phyloP scores from a whole-genome alignment of 2,797 vertebrate genomes.

The Ceryle rudis region DNA sequence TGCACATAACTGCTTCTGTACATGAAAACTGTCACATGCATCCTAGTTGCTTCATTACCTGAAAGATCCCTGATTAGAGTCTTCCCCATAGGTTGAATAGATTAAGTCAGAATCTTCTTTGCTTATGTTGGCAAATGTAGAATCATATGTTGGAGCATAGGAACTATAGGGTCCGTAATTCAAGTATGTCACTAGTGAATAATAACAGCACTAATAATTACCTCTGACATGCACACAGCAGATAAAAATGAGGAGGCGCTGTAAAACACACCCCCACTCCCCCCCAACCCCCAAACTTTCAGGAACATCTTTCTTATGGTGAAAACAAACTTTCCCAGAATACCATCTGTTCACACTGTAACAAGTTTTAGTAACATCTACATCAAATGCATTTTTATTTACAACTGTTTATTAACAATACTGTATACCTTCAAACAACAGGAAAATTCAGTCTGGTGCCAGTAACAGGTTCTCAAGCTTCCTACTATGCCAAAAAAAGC shows the following conservation, averaged over 20 bases:
- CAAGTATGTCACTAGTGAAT: slow-evolving; percentile 90
- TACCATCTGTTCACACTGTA: background rate
- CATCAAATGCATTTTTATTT: background rate
- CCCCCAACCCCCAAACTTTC: background rate
- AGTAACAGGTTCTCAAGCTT: background rate
- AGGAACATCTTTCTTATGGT: background rate
- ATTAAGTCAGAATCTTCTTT: slow-evolving; percentile 96
- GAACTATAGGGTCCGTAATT: slow-evolving; percentile 96
- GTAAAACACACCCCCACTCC: background rate
- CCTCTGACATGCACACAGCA: background rate
- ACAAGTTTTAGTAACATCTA: background rate
- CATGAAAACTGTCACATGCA: background rate
- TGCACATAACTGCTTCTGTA: background rate
- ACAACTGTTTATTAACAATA: background rate
- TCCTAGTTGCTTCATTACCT: slow-evolving; percentile 77
- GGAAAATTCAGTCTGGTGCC: background rate
- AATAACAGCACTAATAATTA: background rate
- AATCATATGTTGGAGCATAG: slow-evolving; percentile 94
- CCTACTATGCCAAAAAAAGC: accelerated
- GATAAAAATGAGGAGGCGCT: background rate
- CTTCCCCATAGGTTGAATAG: slow-evolving; percentile 91
- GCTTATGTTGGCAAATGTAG: slow-evolving; percentile 94
- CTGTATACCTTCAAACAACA: background rate
- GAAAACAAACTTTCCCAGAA: background rate
- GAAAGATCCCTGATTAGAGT: slow-evolving; percentile 87